A percentile compares a stretch with the other conserved stretches of the same genome.
These are phyloP conservation scores for Eubucco bourcierii DNA, from an alignment of 2,113 vertebrate species.

Conservation along the genomic window DNA sequence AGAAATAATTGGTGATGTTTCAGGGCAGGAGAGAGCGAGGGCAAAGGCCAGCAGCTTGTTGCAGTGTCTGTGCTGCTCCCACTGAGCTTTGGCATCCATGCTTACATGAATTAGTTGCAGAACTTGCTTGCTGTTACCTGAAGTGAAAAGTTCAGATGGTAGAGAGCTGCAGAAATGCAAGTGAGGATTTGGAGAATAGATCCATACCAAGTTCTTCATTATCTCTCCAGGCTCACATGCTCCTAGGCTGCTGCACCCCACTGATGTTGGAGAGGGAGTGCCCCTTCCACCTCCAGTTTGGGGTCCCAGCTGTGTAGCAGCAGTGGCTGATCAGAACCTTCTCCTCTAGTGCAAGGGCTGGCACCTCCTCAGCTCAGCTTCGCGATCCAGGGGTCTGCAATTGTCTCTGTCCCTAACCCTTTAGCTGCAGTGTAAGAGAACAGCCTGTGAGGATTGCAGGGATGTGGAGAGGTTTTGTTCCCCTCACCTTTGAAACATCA, in stretches of 20 bases:
- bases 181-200: background rate
- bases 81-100: conserved; percentile 8
- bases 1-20: conserved; percentile 6
- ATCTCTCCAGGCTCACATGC: background rate
- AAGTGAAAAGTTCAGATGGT: background rate
- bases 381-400: background rate
- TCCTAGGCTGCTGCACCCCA: background rate
- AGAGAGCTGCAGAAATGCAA: background rate
- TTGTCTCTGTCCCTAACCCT: background rate
- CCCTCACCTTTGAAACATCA: background rate
- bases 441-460: background rate
- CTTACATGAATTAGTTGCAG: background rate
- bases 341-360: background rate
- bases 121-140: background rate
- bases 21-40: background rate
- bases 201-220: background rate
- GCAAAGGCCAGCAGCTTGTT: conserved; percentile 26
- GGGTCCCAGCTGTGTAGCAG: background rate
- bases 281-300: background rate
- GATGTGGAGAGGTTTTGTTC: background rate
- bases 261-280: background rate
- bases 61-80: background rate
- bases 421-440: background rate
- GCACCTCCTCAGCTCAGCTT: background rate
- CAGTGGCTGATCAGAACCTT: background rate